phyloP scores from a whole-genome alignment of 2,888 invertebrate species.

The Euphydryas editha region DNA sequence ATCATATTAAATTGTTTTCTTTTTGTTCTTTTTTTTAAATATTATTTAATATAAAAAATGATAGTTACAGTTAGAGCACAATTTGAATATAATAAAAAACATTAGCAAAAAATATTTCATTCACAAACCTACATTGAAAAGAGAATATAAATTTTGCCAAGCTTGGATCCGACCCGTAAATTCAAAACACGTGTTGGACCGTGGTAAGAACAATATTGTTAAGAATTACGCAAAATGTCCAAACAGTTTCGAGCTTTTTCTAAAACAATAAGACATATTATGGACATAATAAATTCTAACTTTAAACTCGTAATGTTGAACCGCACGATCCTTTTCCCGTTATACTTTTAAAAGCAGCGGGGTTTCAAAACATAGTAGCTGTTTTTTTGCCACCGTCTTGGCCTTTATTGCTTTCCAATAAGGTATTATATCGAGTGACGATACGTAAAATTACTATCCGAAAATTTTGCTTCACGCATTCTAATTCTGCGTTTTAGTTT shows the following conservation, averaged over 20 bases:
- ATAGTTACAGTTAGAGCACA: not conserved
- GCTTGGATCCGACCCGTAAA: constrained; percentile 8
- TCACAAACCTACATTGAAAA: not conserved
- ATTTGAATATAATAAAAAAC: not conserved
- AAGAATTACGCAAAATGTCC: constrained; percentile 80
- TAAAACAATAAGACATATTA: constrained; percentile 75
- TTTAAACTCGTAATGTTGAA: constrained; percentile 68
- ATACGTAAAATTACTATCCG: constrained; percentile 13
- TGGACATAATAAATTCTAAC: constrained; percentile 78
- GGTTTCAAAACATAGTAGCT: constrained; percentile 46
- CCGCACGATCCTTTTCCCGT: constrained; percentile 73
- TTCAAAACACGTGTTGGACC: constrained; percentile 27
- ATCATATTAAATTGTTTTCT: too few relatives aligned
- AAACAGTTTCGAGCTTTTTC: constrained; percentile 69
- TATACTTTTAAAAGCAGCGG: constrained; percentile 74
- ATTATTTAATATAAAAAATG: too few relatives aligned
- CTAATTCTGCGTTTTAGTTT: constrained; percentile 64
- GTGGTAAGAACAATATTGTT: constrained; percentile 47
- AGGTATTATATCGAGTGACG: constrained; percentile 17
- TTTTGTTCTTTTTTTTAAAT: too few relatives aligned
- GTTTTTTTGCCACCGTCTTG: not conserved
- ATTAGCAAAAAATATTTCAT: not conserved
- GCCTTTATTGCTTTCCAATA: constrained; percentile 15
- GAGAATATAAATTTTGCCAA: constrained; percentile 9
- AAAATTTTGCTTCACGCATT: constrained; percentile 64